Evolutionary conservation across 2,888 invertebrate genomes (phyloP).

Genomic region (Nymphalis c-album): DNA sequence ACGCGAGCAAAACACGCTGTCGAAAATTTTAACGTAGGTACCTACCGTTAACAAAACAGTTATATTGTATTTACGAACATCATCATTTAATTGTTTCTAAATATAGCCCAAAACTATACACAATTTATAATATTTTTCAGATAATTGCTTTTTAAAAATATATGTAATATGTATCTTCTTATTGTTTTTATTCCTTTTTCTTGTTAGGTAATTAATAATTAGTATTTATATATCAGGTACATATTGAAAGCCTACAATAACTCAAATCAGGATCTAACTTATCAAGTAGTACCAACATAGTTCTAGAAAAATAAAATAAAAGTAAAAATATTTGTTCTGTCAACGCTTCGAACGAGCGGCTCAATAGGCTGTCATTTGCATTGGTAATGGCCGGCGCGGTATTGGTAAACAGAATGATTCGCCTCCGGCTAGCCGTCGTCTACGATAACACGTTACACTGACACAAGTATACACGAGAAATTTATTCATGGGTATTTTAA

Average conservation of each 20-base stretch:
- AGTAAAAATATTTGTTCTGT: conserved; percentile 24
- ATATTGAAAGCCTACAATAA: no score
- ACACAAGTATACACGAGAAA: conserved; percentile 10
- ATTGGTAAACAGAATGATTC: conserved; percentile 76
- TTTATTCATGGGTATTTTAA: conserved; percentile 13
- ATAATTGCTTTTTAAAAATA: no score
- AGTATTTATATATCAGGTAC: no score
- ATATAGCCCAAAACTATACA: no score
- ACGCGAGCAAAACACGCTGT: conserved; percentile 74
- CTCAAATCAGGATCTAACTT: no score
- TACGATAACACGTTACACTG: conserved; percentile 16
- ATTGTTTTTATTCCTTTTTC: no score
- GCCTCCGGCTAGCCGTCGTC: conserved; percentile 40
- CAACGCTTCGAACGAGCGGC: conserved; percentile 51
- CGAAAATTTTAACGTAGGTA: conserved; percentile 58
- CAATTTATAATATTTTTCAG: no score
- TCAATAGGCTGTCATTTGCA: conserved; percentile 79
- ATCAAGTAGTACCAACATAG: not conserved
- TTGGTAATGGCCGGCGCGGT: conserved; percentile 71
- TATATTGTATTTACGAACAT: not conserved
- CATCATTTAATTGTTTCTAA: no score
- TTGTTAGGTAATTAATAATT: no score
- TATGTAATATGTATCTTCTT: not conserved
- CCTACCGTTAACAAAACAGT: conserved; percentile 49
- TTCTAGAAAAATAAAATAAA: not conserved